Percentiles rank a stretch among this genome's conserved stretches.
Conservation (phyloP, 2,797 vertebrate species). For the Hirundo rustica region DNA sequence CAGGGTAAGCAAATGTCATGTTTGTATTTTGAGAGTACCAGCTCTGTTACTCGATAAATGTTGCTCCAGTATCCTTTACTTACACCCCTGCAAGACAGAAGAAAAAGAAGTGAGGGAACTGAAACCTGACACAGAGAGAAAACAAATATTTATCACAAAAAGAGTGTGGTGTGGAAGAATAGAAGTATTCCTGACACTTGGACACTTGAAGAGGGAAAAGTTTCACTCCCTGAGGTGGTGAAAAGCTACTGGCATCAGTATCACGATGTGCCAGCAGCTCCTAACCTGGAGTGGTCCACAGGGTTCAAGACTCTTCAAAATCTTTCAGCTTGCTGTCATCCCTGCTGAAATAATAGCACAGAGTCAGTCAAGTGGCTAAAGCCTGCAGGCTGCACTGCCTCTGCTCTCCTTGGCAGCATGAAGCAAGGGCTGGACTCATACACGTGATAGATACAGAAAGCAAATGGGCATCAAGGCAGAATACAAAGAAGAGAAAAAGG, state of each 20-base stretch:
- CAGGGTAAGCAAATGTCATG: not conserved
- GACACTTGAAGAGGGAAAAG: not conserved
- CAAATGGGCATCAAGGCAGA: not conserved
- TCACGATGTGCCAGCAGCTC: not conserved
- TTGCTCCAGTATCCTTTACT: not conserved
- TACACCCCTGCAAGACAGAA: not conserved
- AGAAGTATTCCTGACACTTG: not conserved
- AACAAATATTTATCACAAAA: not conserved
- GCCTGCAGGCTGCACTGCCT: not conserved
- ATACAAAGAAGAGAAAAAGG: fast-evolving
- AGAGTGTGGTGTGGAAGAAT: not conserved
- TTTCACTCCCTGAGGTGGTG: not conserved
- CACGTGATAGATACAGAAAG: not conserved
- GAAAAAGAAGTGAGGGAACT: not conserved
- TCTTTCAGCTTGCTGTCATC: not conserved
- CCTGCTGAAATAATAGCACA: not conserved
- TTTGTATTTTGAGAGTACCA: not conserved
- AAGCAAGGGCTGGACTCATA: not conserved
- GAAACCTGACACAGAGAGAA: not conserved
- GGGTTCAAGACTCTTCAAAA: not conserved
- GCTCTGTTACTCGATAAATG: not conserved
- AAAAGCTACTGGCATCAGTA: not conserved
- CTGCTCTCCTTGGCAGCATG: not conserved
- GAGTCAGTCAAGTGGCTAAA: not conserved
- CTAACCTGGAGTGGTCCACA: not conserved